Evolutionary conservation across 2,113 vertebrate species (phyloP), one percentile per base, ranked within the genome.

Genomic region (Pygoscelis adeliae): DNA sequence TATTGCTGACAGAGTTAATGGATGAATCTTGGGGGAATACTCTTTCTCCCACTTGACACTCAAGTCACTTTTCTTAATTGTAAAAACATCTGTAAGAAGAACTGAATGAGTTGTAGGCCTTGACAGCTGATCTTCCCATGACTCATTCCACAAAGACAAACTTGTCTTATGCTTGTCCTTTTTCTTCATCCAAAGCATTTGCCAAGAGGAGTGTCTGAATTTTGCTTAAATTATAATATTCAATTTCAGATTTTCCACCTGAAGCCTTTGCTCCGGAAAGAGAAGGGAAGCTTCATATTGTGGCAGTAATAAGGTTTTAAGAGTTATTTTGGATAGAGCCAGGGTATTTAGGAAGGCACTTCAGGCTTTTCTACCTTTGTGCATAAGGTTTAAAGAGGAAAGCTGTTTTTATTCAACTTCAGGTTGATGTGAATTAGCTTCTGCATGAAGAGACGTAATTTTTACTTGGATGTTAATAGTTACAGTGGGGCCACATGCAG

Each of bases 21-120:
- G 87, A 96, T 97, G 93, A 87, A 93, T 46, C 94, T 87, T 69
- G 66, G 38, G 94, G 93, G 94, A 96, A 94, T 91, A 23, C 38
- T 80, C 89, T 91, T 94, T 92, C 67, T 96, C 94, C 95, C 84
- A 90, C 62, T 95, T 96, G 96, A 95, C 87, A 77, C 78, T 96
- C 78, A 66, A 94, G 97, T 93, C 91, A 80, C 95, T 94, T 93
- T 87, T 93, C 87, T 86, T 94, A 85, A 96, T 91, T 91, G 89
- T 93, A 94, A 96, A 96, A 96, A 80, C 96, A 95, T 96, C 96
- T 97, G 96, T 50, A 53, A 96, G 89, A 90, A 94, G 96, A 95
- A 77, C 49, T 27, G 69, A 96, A 94, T 95, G 94, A 96, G 89
- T 89, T 94, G 91, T 97, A 88, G 95, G 71, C 78, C 82, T 93